Evolutionary conservation across 2,888 invertebrate genomes (phyloP).

Genomic region (Zaprionus bogoriensis): DNA sequence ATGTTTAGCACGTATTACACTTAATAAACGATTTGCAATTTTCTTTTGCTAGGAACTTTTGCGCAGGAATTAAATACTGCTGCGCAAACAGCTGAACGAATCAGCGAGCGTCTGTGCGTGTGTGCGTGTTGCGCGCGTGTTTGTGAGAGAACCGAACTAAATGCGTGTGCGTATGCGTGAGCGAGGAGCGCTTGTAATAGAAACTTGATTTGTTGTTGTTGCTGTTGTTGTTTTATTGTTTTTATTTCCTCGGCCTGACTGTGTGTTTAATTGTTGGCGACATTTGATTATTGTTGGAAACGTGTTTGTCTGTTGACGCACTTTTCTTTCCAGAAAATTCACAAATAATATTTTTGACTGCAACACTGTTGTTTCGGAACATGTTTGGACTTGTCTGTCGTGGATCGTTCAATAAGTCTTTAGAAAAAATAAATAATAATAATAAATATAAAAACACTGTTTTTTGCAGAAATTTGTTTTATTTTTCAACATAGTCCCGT

Average conservation of each 20-base stretch:
- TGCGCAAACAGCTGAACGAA: conserved; percentile 74
- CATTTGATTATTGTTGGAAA: conserved; percentile 32
- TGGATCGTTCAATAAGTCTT: too few species aligned
- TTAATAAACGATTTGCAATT: conserved; percentile 4
- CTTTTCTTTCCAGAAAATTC: background rate
- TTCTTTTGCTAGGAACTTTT: conserved; percentile 47
- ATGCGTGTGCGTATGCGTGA: background rate
- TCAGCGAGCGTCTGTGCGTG: too few species aligned
- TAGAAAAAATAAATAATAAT: too few species aligned
- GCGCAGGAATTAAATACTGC: conserved; percentile 62
- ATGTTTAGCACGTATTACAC: conserved; percentile 21
- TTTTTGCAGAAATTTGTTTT: too few species aligned
- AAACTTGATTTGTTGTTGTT: conserved; percentile 10
- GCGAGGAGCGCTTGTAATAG: conserved; percentile 2
- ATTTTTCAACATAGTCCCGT: too few species aligned
- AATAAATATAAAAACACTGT: too few species aligned
- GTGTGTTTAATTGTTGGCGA: conserved; percentile 41
- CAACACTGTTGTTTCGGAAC: background rate
- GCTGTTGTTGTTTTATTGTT: conserved; percentile 34
- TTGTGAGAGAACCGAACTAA: background rate
- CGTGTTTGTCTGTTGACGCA: conserved; percentile 44
- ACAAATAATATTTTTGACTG: background rate
- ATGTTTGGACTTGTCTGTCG: conserved; percentile 4
- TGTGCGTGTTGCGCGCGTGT: too few species aligned
- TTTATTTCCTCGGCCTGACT: conserved; percentile 20